Base-by-base conservation (phyloP, 2,113 vertebrate species). In the Nymphicus hollandicus region DNA sequence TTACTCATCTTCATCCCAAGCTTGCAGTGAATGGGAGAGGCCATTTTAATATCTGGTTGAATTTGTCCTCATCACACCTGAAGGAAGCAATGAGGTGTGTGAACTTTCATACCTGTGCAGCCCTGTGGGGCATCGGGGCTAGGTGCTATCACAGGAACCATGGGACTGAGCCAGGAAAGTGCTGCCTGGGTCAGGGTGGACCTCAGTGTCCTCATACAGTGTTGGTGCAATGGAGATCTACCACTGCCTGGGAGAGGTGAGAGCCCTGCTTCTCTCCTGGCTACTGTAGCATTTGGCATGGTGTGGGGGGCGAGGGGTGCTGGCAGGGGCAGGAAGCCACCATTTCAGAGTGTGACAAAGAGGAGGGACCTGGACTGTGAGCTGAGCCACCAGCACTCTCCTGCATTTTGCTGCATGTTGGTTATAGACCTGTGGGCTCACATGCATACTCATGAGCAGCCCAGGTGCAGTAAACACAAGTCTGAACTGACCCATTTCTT, bases 1-100 rank as follows among this genome's bases (percentile, higher is more conserved):
- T 95, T 91, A 89, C 81, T 92, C 81, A 66, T 95, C 89, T 91
- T 83, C 28, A 49, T 65, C 93, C 58, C 8, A 10, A 63, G n/a
- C 29, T 31, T 79, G 7, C 41, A 63, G n/a, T 49, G 53, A 80
- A 37, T 39, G 35, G 71, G 60, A 92, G 73, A 88, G 39, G 22
- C 73, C 46, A 6, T 61, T 76, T 69, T 1, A 5, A 56, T 86
- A 47, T 72, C 27, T 2, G 16, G 15, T 46, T 76, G 52, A 33
- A 47, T 94, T 94, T 90, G 47, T 25, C 33, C 68, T 95, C 1
- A 0, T 74, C 37, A 33, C 15, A 55, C 13, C 35, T 23, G 13
- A 39, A 4, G 22, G 49, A 23, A 22, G 10, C 2, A 5, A 25
- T 55, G 64, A 44, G 43, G 29, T 9, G 29, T 49, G 33, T 12